Base-by-base conservation (phyloP, 2,797 vertebrate genomes). In the Hafferia zeledoni region DNA sequence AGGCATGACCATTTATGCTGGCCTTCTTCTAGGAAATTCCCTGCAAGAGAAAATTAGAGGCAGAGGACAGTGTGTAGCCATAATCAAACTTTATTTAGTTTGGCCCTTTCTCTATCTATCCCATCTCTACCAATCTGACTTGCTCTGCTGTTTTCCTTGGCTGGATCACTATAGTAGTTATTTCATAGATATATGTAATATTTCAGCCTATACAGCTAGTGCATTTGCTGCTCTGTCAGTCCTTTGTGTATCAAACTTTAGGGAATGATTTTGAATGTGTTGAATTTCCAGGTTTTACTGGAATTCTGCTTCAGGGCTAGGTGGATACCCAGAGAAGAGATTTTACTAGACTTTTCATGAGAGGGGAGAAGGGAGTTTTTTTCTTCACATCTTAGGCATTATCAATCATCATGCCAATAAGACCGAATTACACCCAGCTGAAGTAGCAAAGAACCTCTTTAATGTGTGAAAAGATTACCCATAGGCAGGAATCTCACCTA, bases 11-110 rank as follows among this genome's bases (percentile, higher is more conserved):
- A 94, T 52, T 94, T 93, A 77, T 84, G 60, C 94, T 96, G 93
- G 94, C 94, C 74, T 88, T 91, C 87, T 93, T 95, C 93, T 95
- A 94, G 95, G 94, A 95, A 97, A 94, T 86, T 95, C 92, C 76
- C 94, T 94, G 89, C 85, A 96, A 96, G 89, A 95, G 87, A 95
- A 93, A 94, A 95, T 94, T 81, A 91, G 76, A 95, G 92, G 83
- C 94, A 96, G 79, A 94, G 91, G 91, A 96, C 89, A 93, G 64
- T 17, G 3, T 84, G 70, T 82, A 91, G 84, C 93, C 85, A 83
- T 95, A 96, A 96, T 92, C 85, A 87, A 84, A 82, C 56, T 27
- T 84, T 96, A 90, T 96, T 95, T 96, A 88, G 70, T 85, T 95
- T 96, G 93, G 87, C 93, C 82, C 46, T 72, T 94, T 67, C 37